Percentiles rank a stretch among this genome's conserved stretches.
Conservation (phyloP, 2,888 invertebrate species). For the Diaperis boleti region DNA sequence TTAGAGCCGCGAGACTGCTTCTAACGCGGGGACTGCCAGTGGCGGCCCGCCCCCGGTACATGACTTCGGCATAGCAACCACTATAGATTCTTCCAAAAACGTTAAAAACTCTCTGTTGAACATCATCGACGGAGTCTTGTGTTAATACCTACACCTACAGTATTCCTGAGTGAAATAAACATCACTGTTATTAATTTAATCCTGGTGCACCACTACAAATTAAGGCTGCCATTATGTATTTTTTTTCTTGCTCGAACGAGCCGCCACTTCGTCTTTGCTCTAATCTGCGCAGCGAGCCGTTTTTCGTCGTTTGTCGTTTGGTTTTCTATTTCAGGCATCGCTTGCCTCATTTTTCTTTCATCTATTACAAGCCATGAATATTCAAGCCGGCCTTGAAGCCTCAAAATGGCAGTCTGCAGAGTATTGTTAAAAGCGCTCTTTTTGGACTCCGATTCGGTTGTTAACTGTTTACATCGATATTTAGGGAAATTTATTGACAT, state of each 20-base stretch:
- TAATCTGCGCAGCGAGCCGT: slow-evolving; percentile 46
- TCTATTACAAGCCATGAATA: slow-evolving; percentile 49
- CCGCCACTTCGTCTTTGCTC: slow-evolving; percentile 39
- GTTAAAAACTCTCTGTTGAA: too few relatives aligned
- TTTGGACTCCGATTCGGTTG: slow-evolving; percentile 5
- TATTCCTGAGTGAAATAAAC: too few relatives aligned
- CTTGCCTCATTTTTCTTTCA: slow-evolving; percentile 49
- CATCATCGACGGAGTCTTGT: too few relatives aligned
- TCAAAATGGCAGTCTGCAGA: slow-evolving; percentile 2
- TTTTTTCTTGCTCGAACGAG: not conserved
- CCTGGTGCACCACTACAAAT: too few relatives aligned
- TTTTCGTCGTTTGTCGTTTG: slow-evolving; percentile 45
- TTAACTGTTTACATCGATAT: slow-evolving; percentile 25
- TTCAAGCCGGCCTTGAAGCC: slow-evolving; percentile 41
- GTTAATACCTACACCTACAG: too few relatives aligned
- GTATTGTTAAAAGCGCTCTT: slow-evolving; percentile 22
- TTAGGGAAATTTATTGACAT: slow-evolving; percentile 35
- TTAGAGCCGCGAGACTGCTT: slow-evolving; percentile 47
- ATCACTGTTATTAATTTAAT: too few relatives aligned
- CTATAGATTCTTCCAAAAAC: too few relatives aligned
- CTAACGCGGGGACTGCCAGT: slow-evolving; percentile 37
- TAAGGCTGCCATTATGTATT: too few relatives aligned
- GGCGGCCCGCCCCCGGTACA: slow-evolving; percentile 5
- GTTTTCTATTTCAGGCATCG: slow-evolving; percentile 47
- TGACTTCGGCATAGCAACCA: not conserved